These are phyloP conservation scores for Rhinolophus sinicus DNA, from an alignment of 2,113 vertebrate species.

Conservation along the genomic window DNA sequence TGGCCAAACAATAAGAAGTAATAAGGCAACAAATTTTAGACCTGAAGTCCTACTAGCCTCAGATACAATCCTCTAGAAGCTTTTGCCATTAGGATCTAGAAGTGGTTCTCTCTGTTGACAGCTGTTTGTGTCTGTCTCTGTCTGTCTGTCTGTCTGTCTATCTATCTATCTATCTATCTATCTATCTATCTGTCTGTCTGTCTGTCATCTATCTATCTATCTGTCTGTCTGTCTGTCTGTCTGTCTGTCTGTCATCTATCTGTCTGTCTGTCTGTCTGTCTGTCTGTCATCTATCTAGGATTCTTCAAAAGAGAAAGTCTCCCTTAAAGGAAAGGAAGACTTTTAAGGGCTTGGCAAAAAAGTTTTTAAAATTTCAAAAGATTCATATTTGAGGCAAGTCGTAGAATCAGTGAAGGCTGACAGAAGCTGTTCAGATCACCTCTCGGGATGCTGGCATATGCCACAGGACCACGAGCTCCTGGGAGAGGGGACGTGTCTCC, in stretches of 20 bases:
- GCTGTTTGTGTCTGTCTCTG: background rate
- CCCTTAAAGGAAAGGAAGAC: conserved; percentile 5
- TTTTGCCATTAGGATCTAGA: background rate
- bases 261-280: background rate
- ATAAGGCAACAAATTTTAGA: background rate
- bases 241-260: background rate
- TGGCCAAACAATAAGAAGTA: background rate
- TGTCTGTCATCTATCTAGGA: background rate
- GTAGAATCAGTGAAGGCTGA: background rate
- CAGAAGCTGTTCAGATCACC: background rate
- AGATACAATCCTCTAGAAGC: background rate
- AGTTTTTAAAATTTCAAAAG: conserved; percentile 26
- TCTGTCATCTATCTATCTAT: background rate
- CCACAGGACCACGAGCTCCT: background rate
- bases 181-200: background rate
- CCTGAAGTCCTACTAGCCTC: background rate
- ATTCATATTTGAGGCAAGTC: background rate
- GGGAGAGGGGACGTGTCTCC: background rate
- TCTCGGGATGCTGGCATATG: background rate
- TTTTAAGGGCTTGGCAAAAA: background rate
- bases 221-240: background rate
- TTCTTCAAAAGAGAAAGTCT: conserved; percentile 12
- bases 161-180: background rate
- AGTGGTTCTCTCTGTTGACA: background rate
- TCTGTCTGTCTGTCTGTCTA: background rate